Conservation (phyloP, 2,797 vertebrate species). For the Lithobates pipiens region DNA sequence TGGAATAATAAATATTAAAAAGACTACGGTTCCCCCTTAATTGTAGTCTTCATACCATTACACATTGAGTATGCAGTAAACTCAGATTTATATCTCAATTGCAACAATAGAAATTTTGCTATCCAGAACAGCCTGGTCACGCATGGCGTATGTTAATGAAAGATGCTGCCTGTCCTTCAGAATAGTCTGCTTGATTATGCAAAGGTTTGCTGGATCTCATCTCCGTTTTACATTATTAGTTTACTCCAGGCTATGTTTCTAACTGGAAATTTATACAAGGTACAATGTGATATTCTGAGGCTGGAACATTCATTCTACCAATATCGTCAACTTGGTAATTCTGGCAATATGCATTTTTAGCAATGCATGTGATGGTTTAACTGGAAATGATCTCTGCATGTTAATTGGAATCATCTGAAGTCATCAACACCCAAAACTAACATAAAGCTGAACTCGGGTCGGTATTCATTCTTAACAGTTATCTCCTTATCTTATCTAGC, state of each 20-base stretch:
- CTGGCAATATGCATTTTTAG: neutral
- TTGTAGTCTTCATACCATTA: neutral
- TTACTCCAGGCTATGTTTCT: constrained; percentile 43
- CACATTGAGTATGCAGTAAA: neutral
- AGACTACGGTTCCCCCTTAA: neutral
- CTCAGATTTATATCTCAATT: neutral
- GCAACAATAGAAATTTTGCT: constrained; percentile 2
- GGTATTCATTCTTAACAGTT: neutral
- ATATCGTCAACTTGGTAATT: constrained; percentile 8
- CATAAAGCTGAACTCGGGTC: neutral
- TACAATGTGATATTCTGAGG: constrained; percentile 19
- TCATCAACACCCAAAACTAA: neutral
- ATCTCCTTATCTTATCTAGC: neutral
- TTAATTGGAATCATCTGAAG: neutral
- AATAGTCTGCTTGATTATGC: constrained; percentile 41
- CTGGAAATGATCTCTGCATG: neutral
- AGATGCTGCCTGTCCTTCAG: constrained; percentile 6
- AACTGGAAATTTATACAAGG: constrained; percentile 28
- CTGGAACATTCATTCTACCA: constrained; percentile 27
- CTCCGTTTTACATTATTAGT: constrained; percentile 45
- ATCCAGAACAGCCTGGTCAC: constrained; percentile 5
- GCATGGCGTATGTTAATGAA: constrained; percentile 19
- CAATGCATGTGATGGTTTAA: constrained; percentile 1
- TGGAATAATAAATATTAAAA: neutral
- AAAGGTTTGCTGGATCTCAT: constrained; percentile 43